Conservation (phyloP, 2,888 invertebrate species). For the Aricia artaxerxes region DNA sequence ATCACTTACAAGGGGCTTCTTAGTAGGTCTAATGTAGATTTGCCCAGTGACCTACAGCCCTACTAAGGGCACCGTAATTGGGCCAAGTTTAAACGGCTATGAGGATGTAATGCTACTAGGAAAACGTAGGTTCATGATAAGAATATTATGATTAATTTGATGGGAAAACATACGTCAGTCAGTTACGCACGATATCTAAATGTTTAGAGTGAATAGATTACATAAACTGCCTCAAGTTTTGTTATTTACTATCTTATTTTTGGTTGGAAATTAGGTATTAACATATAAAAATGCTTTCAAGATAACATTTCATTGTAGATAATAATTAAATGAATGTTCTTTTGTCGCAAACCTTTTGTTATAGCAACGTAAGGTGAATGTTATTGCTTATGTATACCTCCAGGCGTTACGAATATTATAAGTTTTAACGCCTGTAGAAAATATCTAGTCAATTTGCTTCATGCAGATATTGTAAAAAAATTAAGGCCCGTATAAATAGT, state of each 20-base stretch:
- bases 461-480: no score
- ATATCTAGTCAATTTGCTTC: not conserved
- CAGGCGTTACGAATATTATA: not conserved
- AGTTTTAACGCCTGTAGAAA: not conserved
- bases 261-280: no score
- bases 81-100: conserved; percentile 38
- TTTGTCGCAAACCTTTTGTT: not conserved
- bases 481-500: no score
- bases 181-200: not conserved
- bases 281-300: no score
- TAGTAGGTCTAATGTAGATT: conserved; percentile 31
- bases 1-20: not conserved
- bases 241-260: not conserved
- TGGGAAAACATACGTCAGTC: not conserved
- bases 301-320: no score
- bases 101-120: not conserved
- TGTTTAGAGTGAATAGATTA: no score
- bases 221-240: not conserved
- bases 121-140: not conserved
- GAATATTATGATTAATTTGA: conserved; percentile 19
- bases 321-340: no score
- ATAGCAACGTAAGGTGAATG: not conserved
- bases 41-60: conserved; percentile 32
- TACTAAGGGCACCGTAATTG: conserved; percentile 32
- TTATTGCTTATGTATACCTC: not conserved